phyloP scores from a whole-genome alignment of 2,797 vertebrate species.

The Falco concolor region DNA sequence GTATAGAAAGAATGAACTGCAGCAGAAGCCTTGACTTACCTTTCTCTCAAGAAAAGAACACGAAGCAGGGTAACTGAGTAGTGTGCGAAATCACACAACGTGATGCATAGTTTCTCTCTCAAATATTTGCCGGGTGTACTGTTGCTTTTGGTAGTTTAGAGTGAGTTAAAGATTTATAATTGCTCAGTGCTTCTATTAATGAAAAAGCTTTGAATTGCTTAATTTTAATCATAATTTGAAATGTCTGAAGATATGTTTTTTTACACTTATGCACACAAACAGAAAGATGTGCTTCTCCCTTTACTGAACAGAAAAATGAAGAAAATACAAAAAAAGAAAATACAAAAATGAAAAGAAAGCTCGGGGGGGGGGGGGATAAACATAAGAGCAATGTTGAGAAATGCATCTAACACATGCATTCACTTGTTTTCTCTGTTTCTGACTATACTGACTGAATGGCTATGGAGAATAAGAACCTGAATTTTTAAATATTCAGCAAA shows the following conservation, averaged over 20 bases:
- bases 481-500: slow-evolving; percentile 15
- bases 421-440: not conserved
- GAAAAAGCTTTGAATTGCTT: not conserved
- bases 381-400: not conserved
- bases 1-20: not conserved
- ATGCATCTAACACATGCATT: not conserved
- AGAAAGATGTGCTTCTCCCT: not conserved
- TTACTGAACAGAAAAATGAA: not conserved
- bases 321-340: not conserved
- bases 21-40: not conserved
- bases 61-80: not conserved
- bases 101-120: not conserved
- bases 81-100: not conserved
- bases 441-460: not conserved
- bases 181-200: not conserved
- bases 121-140: not conserved
- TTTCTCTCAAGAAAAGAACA: too few species aligned
- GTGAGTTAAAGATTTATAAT: not conserved
- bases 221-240: not conserved
- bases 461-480: not conserved
- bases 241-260: not conserved
- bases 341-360: not conserved
- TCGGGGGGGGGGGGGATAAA: not conserved
- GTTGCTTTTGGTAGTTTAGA: not conserved
- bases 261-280: not conserved